Conservation (phyloP, 2,797 vertebrate species). For the Benthosema pterotum region DNA sequence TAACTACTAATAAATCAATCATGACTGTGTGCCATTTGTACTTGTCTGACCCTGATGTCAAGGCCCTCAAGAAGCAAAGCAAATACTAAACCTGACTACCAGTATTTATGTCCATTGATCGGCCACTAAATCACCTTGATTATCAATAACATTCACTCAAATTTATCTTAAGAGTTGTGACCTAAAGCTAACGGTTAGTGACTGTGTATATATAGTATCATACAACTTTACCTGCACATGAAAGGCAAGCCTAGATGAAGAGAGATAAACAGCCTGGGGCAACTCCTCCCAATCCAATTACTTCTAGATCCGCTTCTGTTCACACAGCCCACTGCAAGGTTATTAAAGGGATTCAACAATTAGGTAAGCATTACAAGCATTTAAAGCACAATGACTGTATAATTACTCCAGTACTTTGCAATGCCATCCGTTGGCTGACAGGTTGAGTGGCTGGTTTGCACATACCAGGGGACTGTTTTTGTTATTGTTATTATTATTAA, state of each 20-base stretch:
- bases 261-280: background rate
- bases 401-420: background rate
- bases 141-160: background rate
- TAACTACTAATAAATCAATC: too few species aligned
- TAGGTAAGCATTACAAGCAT: background rate
- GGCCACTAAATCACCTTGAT: background rate
- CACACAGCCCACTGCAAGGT: background rate
- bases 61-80: background rate
- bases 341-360: background rate
- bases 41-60: background rate
- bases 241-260: conserved; percentile 7
- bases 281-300: conserved; percentile 6
- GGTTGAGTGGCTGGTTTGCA: too few species aligned
- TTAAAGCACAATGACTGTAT: background rate
- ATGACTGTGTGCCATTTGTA: background rate
- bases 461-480: too few species aligned
- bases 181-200: background rate
- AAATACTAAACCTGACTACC: background rate
- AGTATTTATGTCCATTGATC: conserved; percentile 4
- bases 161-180: background rate
- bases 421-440: too few species aligned
- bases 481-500: too few species aligned
- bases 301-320: conserved; percentile 9
- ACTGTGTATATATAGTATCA: conserved; percentile 18
- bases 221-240: conserved; percentile 1